Evolutionary conservation across 2,113 vertebrate species (phyloP).

Genomic region (Hyperoodon ampullatus): DNA sequence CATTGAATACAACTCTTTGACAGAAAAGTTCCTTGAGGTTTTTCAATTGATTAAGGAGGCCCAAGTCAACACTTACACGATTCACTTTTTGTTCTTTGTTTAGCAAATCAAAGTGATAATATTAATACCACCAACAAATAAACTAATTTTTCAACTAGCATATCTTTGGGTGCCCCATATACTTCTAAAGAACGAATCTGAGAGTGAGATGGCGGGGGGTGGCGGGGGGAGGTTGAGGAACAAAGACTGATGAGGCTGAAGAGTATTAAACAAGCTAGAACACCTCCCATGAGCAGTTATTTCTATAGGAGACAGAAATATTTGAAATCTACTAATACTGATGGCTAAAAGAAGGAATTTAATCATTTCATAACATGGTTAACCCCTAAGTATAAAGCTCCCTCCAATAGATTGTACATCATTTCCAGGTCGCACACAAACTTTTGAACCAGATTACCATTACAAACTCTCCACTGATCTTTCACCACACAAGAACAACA

Average conservation of each 20-base stretch:
- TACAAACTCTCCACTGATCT: slow-evolving; percentile 35
- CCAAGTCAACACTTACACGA: slow-evolving; percentile 9
- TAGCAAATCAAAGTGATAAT: neutral
- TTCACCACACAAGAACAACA: slow-evolving; percentile 19
- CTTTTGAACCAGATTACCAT: slow-evolving; percentile 49
- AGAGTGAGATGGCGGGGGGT: neutral
- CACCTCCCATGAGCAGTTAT: neutral
- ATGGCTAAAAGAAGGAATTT: neutral
- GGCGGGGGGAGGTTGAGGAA: neutral
- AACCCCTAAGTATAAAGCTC: neutral
- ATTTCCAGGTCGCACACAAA: slow-evolving; percentile 38
- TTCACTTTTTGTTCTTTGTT: slow-evolving; percentile 7
- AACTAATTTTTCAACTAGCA: neutral
- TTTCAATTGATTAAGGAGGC: neutral
- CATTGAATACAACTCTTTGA: neutral
- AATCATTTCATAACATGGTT: neutral
- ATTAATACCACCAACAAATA: slow-evolving; percentile 11
- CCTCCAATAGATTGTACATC: neutral
- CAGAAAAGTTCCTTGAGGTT: neutral
- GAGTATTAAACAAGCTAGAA: neutral
- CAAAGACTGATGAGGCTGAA: neutral
- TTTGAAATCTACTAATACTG: neutral
- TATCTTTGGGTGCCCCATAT: neutral
- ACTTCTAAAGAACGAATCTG: neutral
- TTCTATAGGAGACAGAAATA: neutral